Evolutionary conservation across 2,797 vertebrate genomes (phyloP), one percentile per base, ranked within the genome.

Genomic region (Acipenser oxyrinchus): DNA sequence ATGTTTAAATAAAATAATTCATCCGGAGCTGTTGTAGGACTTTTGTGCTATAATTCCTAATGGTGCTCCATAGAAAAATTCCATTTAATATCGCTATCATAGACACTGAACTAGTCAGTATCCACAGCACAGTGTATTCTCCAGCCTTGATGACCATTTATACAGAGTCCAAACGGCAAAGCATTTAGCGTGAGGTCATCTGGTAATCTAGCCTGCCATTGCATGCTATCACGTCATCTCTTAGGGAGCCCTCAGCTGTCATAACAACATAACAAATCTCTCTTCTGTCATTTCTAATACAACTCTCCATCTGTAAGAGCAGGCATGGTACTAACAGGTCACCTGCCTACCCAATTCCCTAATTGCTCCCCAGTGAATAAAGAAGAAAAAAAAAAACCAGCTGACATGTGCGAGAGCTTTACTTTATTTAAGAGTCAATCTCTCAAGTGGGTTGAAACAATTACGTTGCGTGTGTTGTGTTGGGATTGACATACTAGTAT

Each of bases 331-430:
- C 66, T 75, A 75, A 82, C 78, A 77, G 81, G 83, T 82, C 79
- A 84, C 77, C 82, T 83, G 81, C 78, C 74, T 82, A 86, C 80
- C 76, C 83, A 89, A 89, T 89, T 86, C 88, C 79, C 82, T 88
- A 89, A 90, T 88, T 87, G 87, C 69, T 80, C 78, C 77, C 84
- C 63, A 77, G 70, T 52, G 72, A 10, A 61, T 49, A 63, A 37
- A 37, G 63, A 18, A 62, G 79, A 78, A 82, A 78, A 65, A 75
- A 76, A 75, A 80, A 72, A 79, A 79, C 81, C 64, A 73, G 75
- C 73, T 78, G 78, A 81, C 77, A 82, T 51, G 15, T 18, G 69
- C 0, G 66, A 77, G 23, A 66, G 48, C 53, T 23, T 65, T 7
- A 10, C 18, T 58, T 63, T 51, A 63, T 66, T 58, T 48, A 48